These are phyloP conservation scores for Odontocerum albicorne DNA, from an alignment of 2,888 invertebrate genomes.

Conservation along the genomic window DNA sequence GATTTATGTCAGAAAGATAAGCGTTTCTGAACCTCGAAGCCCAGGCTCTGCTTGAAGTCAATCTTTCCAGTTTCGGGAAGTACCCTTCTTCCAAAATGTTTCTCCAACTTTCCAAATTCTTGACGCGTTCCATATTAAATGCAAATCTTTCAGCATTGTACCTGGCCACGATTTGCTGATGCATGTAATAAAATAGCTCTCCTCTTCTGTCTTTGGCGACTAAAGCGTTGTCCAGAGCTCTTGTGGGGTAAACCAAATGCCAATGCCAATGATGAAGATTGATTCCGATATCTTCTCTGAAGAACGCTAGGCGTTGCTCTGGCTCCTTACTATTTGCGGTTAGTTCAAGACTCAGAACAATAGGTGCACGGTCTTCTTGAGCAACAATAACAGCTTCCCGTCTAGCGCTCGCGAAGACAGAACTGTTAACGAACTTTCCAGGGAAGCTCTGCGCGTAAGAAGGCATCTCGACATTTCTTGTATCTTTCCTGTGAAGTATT, in stretches of 20 bases:
- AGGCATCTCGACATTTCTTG: too few species aligned
- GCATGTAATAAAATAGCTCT: conserved; percentile 69
- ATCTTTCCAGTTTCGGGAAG: conserved; percentile 69
- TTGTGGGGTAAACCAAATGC: conserved; percentile 83
- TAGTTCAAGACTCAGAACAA: conserved; percentile 71
- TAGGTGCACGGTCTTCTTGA: conserved; percentile 64
- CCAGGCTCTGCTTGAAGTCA: conserved; percentile 65
- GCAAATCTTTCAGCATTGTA: conserved; percentile 38
- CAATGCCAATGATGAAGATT: conserved; percentile 92
- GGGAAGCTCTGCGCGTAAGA: too few species aligned
- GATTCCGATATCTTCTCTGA: conserved; percentile 81
- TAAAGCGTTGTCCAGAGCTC: conserved; percentile 48
- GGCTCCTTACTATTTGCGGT: conserved; percentile 73
- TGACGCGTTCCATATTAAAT: conserved; percentile 56
- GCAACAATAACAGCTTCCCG: conserved; percentile 67
- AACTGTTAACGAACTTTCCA: conserved; percentile 77
- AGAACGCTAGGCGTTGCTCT: conserved; percentile 81
- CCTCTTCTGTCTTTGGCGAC: conserved; percentile 64
- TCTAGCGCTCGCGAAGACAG: conserved; percentile 67
- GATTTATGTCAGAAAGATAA: conserved; percentile 60
- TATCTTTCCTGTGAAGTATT: too few species aligned
- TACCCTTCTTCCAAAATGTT: conserved; percentile 46
- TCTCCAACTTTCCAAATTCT: conserved; percentile 68
- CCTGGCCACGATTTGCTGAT: conserved; percentile 63
- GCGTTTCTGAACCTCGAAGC: conserved; percentile 61